Evolutionary conservation across 2,113 vertebrate genomes (phyloP), one percentile per base, ranked within the genome.

Genomic region (Arenaria interpres): DNA sequence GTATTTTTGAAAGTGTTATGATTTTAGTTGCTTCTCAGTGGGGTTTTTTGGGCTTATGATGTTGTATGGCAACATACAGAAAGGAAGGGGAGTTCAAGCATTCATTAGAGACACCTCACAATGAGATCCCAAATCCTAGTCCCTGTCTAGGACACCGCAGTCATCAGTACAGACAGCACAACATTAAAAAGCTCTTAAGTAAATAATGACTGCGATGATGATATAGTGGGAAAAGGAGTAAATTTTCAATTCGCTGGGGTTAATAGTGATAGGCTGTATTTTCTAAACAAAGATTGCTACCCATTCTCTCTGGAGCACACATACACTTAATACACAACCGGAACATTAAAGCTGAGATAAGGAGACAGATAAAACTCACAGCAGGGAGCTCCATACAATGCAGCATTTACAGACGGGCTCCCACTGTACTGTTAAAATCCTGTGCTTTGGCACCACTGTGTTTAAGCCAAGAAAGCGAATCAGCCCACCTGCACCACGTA

Each of bases 221-320:
- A 90, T 59, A 87, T 43, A 92, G 64, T 76, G 81, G 71, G 68
- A 64, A 96, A 93, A 85, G 51, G 54, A 97, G 89, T 76, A 81
- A 24, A 51, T 96, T 93, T 97, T 75, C 90, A 93, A 77, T 96
- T 95, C 87, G 71, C 76, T 43, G 48, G 95, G 79, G 85, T 95
- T 97, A 96, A 90, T 53, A 35, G 43, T 35, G 43, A 56, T 71
- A 60, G 69, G 41, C 77, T 95, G 41, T 89, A 66, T 95, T 96
- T 97, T 96, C 97, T 97, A 96, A 97, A 95, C 93, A 97, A 97
- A 98, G 96, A 93, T 91, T 91, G 71, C 91, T 77, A 54, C 91
- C 80, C 87, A 33, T 90, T 96, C 97, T 95, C 97, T 95, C 95
- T 33, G 27, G 96, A 96, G 93, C 85, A 95, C 81, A 45, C 85